Percentiles rank a stretch among this genome's conserved stretches.
Conservation (phyloP, 2,113 vertebrate species). For the Alexandromys fortis region DNA sequence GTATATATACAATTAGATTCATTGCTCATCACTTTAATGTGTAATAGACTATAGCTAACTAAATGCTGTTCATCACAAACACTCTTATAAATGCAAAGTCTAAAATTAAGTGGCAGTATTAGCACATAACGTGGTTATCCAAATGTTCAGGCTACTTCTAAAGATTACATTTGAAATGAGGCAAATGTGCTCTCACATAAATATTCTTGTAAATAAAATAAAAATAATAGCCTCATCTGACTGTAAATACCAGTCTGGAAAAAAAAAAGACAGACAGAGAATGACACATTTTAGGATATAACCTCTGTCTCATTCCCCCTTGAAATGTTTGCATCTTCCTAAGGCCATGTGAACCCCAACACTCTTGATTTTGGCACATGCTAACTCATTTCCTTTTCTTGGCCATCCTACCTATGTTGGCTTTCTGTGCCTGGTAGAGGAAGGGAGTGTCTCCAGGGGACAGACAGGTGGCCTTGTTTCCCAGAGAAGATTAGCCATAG, state of each 20-base stretch:
- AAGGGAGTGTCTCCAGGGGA: background rate
- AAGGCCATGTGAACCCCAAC: background rate
- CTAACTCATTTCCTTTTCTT: background rate
- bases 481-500: background rate
- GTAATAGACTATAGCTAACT: background rate
- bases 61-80: background rate
- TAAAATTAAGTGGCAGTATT: background rate
- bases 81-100: background rate
- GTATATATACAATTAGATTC: background rate
- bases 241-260: background rate
- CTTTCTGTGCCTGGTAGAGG: background rate
- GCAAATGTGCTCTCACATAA: background rate
- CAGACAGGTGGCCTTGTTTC: background rate
- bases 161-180: conserved; percentile 2
- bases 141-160: background rate
- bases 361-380: background rate
- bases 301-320: background rate
- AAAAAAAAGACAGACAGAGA: background rate
- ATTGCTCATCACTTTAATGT: background rate
- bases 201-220: background rate
- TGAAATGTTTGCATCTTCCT: background rate
- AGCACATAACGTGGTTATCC: background rate
- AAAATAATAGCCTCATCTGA: background rate
- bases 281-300: background rate
- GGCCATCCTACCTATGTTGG: background rate